Base-by-base conservation (phyloP, 2,797 vertebrate species). In the Hephaestus fuliginosus region DNA sequence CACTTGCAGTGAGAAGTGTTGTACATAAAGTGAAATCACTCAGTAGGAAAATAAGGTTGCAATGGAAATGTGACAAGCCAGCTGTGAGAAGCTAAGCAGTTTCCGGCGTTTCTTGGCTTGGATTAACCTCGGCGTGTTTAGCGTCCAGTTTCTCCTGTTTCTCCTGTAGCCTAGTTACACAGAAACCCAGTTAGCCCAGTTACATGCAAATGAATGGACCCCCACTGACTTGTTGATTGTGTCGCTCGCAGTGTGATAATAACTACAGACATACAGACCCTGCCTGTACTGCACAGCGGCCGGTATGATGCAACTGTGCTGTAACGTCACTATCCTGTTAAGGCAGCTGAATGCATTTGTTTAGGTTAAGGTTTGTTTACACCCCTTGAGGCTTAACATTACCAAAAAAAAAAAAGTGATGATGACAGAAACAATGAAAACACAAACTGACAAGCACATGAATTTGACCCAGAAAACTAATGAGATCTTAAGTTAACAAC, bases 401-500 rank as follows among this genome's bases (percentile, higher is more conserved):
- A 18, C 33, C 13, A 36, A 55, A 71, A 20, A 61, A 62, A 10
- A 9, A 20, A 61, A 62, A 10, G 7, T 17, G 0, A 5, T 25
- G 33, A 62, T 2, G 33, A 57, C 5, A 44, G 6, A 52, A 69
- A 28, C 7, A n/a, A 25, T 8, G 0, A 17, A 65, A 48, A 4
- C 52, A 56, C 7, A 39, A 44, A 25, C 46, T 11, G 43, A 68
- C 41, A 57, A 36, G 69, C 9, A 11, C 9, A 11, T 70, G 43
- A 71, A 36, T 74, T 49, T 72, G 14, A 69, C 41, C 48, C 28
- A 48, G 46, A 76, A 88, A 70, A 75, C 48, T 82, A 74, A 91
- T 67, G 52, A 44, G 44, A 83, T 74, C n/a, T 73, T 43, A 75
- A 86, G 81, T 86, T 61, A 76, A 78, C 70, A 67, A 80, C 10